Conservation (phyloP, 2,113 vertebrate genomes). For the Chloropsis cyanopogon region DNA sequence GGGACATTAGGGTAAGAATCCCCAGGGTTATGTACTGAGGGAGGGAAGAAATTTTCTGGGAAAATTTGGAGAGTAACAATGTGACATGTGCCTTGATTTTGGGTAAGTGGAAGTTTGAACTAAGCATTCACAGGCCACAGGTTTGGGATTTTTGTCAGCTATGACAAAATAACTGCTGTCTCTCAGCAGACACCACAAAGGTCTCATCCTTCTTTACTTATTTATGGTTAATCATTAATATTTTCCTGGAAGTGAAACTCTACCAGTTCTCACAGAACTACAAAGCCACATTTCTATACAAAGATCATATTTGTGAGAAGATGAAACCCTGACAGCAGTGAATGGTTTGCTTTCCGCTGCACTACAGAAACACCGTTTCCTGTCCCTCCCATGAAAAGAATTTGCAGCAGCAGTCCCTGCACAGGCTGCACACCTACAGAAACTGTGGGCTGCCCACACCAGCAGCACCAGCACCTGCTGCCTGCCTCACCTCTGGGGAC, state of each 20-base stretch:
- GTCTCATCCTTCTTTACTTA: neutral
- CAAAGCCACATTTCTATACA: conserved; percentile 3
- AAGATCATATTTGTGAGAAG: neutral
- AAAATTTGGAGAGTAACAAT: neutral
- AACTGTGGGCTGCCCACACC: neutral
- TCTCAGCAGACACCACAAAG: neutral
- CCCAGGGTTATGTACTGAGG: neutral
- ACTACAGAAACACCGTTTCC: neutral
- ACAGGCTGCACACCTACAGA: neutral
- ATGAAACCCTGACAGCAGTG: neutral
- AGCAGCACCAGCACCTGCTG: accelerated
- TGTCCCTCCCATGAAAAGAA: conserved; percentile 41
- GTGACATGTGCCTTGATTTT: neutral
- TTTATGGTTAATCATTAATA: neutral
- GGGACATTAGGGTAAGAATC: neutral
- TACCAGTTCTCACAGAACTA: neutral
- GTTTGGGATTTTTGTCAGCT: neutral
- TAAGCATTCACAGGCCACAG: neutral
- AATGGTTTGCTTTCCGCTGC: neutral
- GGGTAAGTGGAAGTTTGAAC: neutral
- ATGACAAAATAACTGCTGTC: neutral
- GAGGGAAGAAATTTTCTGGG: neutral
- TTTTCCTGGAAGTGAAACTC: conserved; percentile 14
- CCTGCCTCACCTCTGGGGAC: neutral
- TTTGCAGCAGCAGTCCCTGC: neutral